These are phyloP conservation scores for Hypomesus transpacificus DNA, from an alignment of 2,113 vertebrate species.

Conservation along the genomic window DNA sequence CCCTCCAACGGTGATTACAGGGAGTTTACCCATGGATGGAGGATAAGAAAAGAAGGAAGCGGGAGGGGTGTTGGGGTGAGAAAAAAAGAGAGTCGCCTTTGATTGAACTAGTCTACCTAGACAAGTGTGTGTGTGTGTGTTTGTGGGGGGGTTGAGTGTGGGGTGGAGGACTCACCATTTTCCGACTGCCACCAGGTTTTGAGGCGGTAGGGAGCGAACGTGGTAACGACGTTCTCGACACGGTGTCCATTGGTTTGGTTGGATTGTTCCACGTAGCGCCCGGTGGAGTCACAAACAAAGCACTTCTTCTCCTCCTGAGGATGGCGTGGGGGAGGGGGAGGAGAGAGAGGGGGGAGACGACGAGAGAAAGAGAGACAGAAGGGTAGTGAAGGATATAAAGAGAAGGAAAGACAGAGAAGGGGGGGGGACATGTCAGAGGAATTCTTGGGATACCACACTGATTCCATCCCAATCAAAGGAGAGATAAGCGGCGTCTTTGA, in stretches of 20 bases:
- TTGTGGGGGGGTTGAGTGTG: background rate
- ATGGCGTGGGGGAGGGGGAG: background rate
- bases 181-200: conserved; percentile 99
- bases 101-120: conserved; percentile 34
- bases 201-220: conserved; percentile 88
- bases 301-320: conserved; percentile 97
- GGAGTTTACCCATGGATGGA: conserved; percentile 7
- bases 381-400: background rate
- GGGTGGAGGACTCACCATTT: conserved; percentile 78
- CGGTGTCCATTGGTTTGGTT: conserved; percentile 80
- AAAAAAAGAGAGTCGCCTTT: conserved; percentile 29
- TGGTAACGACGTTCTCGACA: conserved; percentile 93
- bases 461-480: conserved; percentile 16
- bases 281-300: conserved; percentile 84
- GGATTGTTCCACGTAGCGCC: conserved; percentile 69
- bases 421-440: background rate
- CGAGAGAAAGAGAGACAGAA: background rate
- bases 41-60: background rate
- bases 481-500: conserved; percentile 7
- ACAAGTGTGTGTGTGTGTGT: background rate
- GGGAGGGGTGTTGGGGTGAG: conserved; percentile 17
- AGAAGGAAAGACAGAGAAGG: background rate
- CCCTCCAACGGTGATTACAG: conserved; percentile 41
- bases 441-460: conserved; percentile 34
- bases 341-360: background rate